Conservation (phyloP, 30 jellyfish, hydroid and myxozoan species). For the Turritopsis dohrnii region DNA sequence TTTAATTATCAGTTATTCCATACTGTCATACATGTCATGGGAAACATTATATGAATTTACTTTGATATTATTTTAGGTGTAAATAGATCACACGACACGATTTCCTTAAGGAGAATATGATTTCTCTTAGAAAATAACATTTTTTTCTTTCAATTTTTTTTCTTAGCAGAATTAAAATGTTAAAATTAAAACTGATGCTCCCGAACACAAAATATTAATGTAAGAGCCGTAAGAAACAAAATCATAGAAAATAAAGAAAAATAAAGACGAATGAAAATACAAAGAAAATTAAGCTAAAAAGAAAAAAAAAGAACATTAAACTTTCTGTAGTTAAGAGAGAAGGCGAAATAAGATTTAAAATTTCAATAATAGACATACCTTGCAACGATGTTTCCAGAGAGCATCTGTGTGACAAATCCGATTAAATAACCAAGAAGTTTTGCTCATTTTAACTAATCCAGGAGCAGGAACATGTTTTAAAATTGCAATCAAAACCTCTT, state of each 20-base stretch:
- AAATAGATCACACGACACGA: not conserved
- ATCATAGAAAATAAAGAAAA: not conserved
- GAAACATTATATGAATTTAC: not conserved
- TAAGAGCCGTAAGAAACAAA: too few relatives aligned
- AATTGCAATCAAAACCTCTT: slow-evolving; percentile 69
- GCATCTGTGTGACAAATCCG: slow-evolving; percentile 83
- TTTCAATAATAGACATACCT: slow-evolving; percentile 42
- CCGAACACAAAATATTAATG: not conserved
- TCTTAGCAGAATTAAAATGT: not conserved
- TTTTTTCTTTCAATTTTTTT: not conserved
- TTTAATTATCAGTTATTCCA: not conserved
- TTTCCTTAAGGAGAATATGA: not conserved
- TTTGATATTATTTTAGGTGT: not conserved
- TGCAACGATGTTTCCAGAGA: slow-evolving; percentile 89
- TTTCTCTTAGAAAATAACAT: not conserved
- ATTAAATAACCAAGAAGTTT: slow-evolving; percentile 73
- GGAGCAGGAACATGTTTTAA: slow-evolving; percentile 84
- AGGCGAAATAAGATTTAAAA: not conserved
- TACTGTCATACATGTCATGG: not conserved
- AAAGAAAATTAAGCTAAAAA: not conserved
- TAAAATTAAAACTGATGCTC: not conserved
- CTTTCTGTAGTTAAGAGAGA: not conserved
- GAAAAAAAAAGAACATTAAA: too few relatives aligned
- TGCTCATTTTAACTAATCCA: slow-evolving; percentile 77
- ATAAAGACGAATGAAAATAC: not conserved